Conservation (phyloP, 2,113 vertebrate species). For the Recurvirostra avosetta region DNA sequence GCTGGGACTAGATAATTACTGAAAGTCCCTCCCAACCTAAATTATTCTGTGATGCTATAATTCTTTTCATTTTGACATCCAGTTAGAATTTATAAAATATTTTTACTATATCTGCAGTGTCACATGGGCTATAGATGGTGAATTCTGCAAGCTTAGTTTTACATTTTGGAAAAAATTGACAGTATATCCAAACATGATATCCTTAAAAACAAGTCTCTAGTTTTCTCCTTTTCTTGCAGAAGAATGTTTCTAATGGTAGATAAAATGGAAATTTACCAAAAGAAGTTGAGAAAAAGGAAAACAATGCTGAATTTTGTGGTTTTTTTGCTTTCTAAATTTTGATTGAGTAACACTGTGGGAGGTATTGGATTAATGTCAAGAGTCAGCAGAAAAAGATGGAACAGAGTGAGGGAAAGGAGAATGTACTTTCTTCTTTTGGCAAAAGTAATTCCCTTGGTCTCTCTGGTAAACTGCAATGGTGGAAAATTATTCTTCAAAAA, state of each 20-base stretch:
- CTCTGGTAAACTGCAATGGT: background rate
- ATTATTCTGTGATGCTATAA: background rate
- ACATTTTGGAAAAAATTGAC: background rate
- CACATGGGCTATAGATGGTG: background rate
- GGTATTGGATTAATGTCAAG: constrained; percentile 4
- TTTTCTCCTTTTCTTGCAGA: background rate
- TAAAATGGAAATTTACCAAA: constrained; percentile 38
- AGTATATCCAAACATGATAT: background rate
- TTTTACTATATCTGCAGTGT: background rate
- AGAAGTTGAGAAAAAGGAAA: background rate
- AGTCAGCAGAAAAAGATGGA: background rate
- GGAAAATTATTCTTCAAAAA: constrained; percentile 6
- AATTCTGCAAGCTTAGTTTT: background rate
- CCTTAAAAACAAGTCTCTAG: constrained; percentile 3
- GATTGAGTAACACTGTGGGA: background rate
- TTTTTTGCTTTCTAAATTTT: background rate
- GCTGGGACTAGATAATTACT: background rate
- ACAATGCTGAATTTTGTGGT: background rate
- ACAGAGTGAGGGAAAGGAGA: constrained; percentile 3
- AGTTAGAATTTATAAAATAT: background rate
- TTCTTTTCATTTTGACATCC: background rate
- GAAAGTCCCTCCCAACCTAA: background rate
- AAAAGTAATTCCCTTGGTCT: background rate
- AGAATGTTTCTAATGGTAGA: background rate
- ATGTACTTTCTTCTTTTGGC: constrained; percentile 6